Base-by-base conservation (phyloP, 2,888 invertebrate species). In the Lypha dubia region DNA sequence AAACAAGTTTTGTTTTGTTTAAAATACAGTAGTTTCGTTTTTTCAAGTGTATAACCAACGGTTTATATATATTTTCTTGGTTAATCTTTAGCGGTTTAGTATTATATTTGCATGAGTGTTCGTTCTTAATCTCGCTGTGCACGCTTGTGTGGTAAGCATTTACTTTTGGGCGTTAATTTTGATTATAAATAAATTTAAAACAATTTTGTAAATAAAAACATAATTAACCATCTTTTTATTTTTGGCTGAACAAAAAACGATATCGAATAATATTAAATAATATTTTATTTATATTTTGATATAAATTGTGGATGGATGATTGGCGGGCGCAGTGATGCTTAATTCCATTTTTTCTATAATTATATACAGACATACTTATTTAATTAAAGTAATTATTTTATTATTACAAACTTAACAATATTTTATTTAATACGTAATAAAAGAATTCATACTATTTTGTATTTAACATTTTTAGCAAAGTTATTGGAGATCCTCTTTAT, bases 61-160 rank as follows among this genome's bases (percentile, higher is more conserved):
- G 44, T 49, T 22, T 41, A 6, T n/a, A 41, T 3, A 17, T 17
- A 41, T 24, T 58, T 56, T 46, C 11, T 67, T 20, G 44, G 15
- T 28, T 71, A 63, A 49, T 20, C 17, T 71, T 51, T 67, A 67
- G 77, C 49, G 32, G 35, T 75, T 62, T 67, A n/a, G 38, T 62
- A 41, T 20, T 60, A 49, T 62, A 24, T 7, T 15, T 38, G 24
- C 38, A 32, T 62, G n/a, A n/a, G n/a, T 58, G 46, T 74, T 73
- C 38, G 17, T 24, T 70, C 9, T 53, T 70, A 22, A 46, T 51
- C 24, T 44, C 22, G 63, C 38, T 71, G 46, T 60, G 62, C 22
- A 44, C 67, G 58, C 58, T 67, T 85, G 82, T 85, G 79, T 86
- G 85, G 85, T 84, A 62, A 84, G 85, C 85, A 83, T 86, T 85